phyloP scores from a whole-genome alignment of 2,113 vertebrate species.

The Anarhynchus alexandrinus region DNA sequence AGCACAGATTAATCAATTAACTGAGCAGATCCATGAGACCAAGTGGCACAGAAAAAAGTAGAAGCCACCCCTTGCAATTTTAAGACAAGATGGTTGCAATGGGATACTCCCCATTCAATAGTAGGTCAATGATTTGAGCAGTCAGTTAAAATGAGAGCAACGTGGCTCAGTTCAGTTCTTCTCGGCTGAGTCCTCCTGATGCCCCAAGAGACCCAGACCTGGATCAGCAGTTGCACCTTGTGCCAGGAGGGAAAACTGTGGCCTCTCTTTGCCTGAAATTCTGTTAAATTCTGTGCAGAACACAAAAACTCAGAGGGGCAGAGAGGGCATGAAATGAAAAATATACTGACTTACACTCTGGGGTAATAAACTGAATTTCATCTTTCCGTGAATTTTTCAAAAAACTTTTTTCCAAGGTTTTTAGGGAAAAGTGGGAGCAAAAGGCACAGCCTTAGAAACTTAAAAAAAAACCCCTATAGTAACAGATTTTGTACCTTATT shows the following conservation, averaged over 20 bases:
- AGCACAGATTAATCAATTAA: background rate
- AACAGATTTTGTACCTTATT: background rate
- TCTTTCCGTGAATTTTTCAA: background rate
- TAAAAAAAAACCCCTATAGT: background rate
- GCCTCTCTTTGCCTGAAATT: background rate
- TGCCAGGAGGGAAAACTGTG: background rate
- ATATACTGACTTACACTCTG: background rate
- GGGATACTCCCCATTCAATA: background rate
- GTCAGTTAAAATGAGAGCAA: background rate
- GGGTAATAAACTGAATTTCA: background rate
- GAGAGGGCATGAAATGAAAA: background rate
- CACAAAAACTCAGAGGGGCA: background rate
- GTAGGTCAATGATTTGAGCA: background rate
- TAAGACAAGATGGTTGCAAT: background rate
- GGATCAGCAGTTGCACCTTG: background rate
- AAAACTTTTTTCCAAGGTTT: background rate
- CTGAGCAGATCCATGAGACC: background rate
- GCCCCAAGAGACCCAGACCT: background rate
- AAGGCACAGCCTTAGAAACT: background rate
- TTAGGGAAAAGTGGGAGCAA: background rate
- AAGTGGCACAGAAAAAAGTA: background rate
- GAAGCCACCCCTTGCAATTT: background rate
- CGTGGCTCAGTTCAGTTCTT: background rate
- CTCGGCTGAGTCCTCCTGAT: accelerated
- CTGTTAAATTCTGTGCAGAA: background rate